Base-by-base conservation (phyloP, 2,797 vertebrate species). In the Malacoctenus gilli region DNA sequence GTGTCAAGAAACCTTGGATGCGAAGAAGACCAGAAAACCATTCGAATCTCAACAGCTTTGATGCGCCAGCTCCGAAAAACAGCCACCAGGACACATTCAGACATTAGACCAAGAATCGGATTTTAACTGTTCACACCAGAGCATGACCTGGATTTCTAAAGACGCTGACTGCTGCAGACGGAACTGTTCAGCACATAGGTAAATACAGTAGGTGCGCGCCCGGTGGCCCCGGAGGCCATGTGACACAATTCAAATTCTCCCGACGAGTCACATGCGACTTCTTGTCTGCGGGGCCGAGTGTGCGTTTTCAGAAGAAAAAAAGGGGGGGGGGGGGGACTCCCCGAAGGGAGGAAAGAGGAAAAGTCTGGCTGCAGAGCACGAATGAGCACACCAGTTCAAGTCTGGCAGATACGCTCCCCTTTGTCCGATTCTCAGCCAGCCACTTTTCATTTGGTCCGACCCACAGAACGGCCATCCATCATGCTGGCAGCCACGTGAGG, bases 401-500 rank as follows among this genome's bases (percentile, higher is more conserved):
- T 67, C 56, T 60, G 59, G 65, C 54, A 72, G 61, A 78, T 41
- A 72, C 47, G 15, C 47, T 40, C 49, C 35, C 60, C 42, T 57
- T 66, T 66, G 66, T 80, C 72, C 62, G 40, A 53, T 36, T 61
- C 58, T 49, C 53, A 68, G n/a, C n/a, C n/a, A 56, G 71, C 54
- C 59, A 74, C 40, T 75, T 79, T 75, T 59, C 43, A 62, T 77
- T 81, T 73, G 19, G 50, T 74, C 65, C 47, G 42, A 58, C 58
- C 61, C 72, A 79, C 62, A 65, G 70, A 74, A 58, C 71, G 76
- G 60, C 59, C 65, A 58, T 80, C 68, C 39, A 64, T 75, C 80
- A 75, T 62, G 61, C 77, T 65, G 79, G 61, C 52, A 67, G 64
- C 54, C 82, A 80, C 79, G 76, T 83, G 85, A 83, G n/a, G n/a